Evolutionary conservation across 2,797 vertebrate genomes (phyloP), one percentile per base, ranked within the genome.

Genomic region (Clarias laeviceps): DNA sequence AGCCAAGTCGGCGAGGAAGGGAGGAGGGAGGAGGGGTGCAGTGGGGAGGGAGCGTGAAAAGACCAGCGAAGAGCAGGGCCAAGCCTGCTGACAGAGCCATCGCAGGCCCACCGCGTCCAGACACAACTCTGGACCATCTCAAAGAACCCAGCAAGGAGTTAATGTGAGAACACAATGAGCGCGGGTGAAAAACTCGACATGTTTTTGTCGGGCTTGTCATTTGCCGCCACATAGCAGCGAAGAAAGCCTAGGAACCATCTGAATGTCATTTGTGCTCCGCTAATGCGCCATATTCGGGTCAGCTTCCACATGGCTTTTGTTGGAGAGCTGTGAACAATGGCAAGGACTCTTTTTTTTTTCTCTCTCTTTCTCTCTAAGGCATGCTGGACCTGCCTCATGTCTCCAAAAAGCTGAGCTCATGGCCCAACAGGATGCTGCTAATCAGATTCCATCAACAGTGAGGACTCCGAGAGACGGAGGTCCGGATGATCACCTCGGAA

Each of bases 161-260:
- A 94, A 94, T 94, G 93, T 93, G 94, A 91, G 89, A 93, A 95
- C 92, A 96, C 95, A 96, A 96, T 95, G 91, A 93, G 90, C 87
- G 91, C 82, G 94, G 91, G 90, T 94, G 94, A 95, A 94, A 94
- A 94, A 94, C 94, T 94, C 94, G 88, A 94, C 94, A 94, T 94
- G 95, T 92, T 94, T 95, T 94, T 95, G 93, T 95, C 94, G 92
- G 92, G 93, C 94, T 94, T 96, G 95, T 96, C 95, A 96, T 95
- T 95, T 93, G 93, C 93, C 92, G 89, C 91, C 90, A 92, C 94
- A 94, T 94, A 94, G 93, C 93, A 94, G 92, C 90, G 92, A 93
- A 91, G 89, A 94, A 91, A 95, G 92, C 94, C 92, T 94, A 94
- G 95, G 93, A 95, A 94, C 94, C 94, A 93, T 95, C 91, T 95